Base-by-base conservation (phyloP, 64 coral and sea anemone species). In the Dendronephthya gigantea region DNA sequence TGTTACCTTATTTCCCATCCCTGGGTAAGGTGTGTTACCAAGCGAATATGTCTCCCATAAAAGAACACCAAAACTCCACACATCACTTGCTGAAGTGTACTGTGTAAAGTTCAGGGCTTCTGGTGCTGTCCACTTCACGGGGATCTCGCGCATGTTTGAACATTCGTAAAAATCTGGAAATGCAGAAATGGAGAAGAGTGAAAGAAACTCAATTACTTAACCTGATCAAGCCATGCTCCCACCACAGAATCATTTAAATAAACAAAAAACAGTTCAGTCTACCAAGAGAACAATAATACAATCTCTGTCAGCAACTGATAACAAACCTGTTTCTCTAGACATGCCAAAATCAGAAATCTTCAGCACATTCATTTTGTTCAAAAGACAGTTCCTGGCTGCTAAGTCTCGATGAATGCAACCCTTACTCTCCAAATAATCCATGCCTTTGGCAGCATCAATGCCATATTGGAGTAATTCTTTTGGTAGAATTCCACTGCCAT, bases 301-400 rank as follows among this genome's bases (percentile, higher is more conserved):
- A 45, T 45, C 4, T 45, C 11, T 45, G 41, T 45, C 4, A 45
- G 4, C 4, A 45, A 4, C 41, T 4, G 11, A 45, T 6, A 35
- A 39, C 17, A 83, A 50, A 97, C 94, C 91, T 1, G 92, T 88
- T 79, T 92, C 91, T 47, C 94, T 87, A 6, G 94, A 97, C 94
- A 97, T 97, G 48, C 94, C 94, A 89, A 97, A 97, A 74, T 97
- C 94, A 1, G 94, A 97, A 70, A 97, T 97, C 50, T 97, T 97
- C n/a, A 97, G 84, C 11, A 84, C 36, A 33, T 97, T 91, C 10
- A 69, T 52, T 25, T 87, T 82, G n/a, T 91, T 89, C 65, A 97
- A 89, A 48, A 97, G 45, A 47, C 94, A 97, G 81, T 97, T 97
- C 19, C 94, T 88, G 9, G 94, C 94, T 0, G 94, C 94, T 23